phyloP scores from a whole-genome alignment of 2,797 vertebrate species.

The Trematomus bernacchii region DNA sequence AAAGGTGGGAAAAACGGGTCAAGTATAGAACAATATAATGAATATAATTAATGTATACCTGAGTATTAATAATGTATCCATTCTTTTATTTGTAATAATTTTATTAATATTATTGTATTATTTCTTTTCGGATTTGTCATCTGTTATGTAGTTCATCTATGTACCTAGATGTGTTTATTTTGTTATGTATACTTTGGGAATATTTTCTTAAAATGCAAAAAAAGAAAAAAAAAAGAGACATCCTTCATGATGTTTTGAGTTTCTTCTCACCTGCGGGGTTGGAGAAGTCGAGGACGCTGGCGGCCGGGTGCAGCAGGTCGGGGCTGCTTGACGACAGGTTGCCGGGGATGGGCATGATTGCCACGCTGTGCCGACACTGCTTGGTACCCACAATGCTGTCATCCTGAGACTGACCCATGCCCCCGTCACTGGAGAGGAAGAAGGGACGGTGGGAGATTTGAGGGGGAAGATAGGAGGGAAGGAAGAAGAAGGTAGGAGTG shows the following conservation, averaged over 20 bases:
- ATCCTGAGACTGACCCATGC: slow-evolving; percentile 96
- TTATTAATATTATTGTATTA: too few species aligned
- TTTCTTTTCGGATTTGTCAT: too few species aligned
- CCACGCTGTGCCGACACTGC: slow-evolving; percentile 95
- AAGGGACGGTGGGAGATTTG: not conserved
- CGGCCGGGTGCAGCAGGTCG: slow-evolving; percentile 93
- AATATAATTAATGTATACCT: too few species aligned
- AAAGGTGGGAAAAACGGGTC: too few species aligned
- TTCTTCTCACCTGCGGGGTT: slow-evolving; percentile 83
- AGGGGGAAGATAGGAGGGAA: not conserved
- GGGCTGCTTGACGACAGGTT: slow-evolving; percentile 96
- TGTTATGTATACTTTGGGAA: too few species aligned
- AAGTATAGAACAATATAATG: too few species aligned
- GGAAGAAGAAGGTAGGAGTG: not conserved
- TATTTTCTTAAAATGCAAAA: too few species aligned
- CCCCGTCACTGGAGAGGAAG: slow-evolving; percentile 87
- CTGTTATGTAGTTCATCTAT: too few species aligned
- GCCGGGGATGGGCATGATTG: slow-evolving; percentile 95
- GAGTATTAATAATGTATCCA: too few species aligned
- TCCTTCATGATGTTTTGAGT: not conserved
- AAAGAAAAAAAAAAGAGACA: too few species aligned
- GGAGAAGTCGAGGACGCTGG: slow-evolving; percentile 93
- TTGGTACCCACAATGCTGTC: slow-evolving; percentile 98
- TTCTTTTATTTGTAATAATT: too few species aligned
- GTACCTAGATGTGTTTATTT: too few species aligned